Base-by-base conservation (phyloP, 2,113 vertebrate species). In the Steatornis caripensis region DNA sequence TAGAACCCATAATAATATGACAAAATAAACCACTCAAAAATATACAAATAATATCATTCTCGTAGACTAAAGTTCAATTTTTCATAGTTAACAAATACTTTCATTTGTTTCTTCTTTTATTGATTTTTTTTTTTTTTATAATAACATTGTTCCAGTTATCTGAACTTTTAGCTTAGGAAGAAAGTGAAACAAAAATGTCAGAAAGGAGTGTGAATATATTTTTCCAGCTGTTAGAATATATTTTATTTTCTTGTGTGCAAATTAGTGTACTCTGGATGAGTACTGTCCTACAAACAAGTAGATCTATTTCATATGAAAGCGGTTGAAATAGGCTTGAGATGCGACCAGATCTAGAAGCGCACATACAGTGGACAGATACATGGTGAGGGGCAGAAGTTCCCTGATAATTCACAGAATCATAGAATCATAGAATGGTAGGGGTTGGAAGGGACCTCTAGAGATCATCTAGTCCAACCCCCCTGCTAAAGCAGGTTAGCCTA, bases 381-480 rank as follows among this genome's bases (percentile, higher is more conserved):
- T 9, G 11, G 4, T 5, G 8, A 2, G 5, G 0, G 0, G 6
- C 2, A 9, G 7, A n/a, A 60, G 7, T 37, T 55, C 8, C 30
- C 29, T 37, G 21, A 9, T 75, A 83, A 53, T 57, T 41, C n/a
- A n/a, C n/a, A n/a, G n/a, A n/a, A n/a, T n/a, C n/a, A n/a, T n/a
- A n/a, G n/a, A n/a, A n/a, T n/a, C n/a, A n/a, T n/a, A n/a, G n/a
- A n/a, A n/a, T n/a, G n/a, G n/a, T n/a, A n/a, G n/a, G n/a, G n/a
- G n/a, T n/a, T n/a, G n/a, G n/a, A n/a, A n/a, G n/a, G n/a, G n/a
- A n/a, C n/a, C n/a, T n/a, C n/a, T n/a, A n/a, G n/a, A n/a, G n/a
- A n/a, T n/a, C n/a, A n/a, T n/a, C n/a, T n/a, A n/a, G n/a, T n/a
- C n/a, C n/a, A n/a, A n/a, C n/a, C n/a, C n/a, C n/a, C n/a, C n/a